phyloP scores from a whole-genome alignment of 2,113 vertebrate genomes.

The Tursiops truncatus region DNA sequence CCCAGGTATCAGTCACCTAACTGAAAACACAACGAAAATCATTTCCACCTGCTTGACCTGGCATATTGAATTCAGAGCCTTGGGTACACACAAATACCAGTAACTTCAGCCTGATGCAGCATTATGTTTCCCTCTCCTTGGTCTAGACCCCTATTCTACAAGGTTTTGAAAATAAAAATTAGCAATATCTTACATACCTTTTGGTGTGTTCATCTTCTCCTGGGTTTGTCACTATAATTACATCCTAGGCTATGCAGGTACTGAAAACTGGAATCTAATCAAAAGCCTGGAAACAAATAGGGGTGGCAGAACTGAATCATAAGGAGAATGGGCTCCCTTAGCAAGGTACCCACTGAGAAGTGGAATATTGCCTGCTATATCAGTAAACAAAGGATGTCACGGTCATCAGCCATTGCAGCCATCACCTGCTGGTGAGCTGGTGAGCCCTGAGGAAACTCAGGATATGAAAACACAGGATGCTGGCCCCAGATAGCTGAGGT shows the following conservation, averaged over 20 bases:
- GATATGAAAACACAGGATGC: neutral
- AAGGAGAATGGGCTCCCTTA: neutral
- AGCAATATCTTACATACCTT: neutral
- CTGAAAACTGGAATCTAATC: neutral
- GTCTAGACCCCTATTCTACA: neutral
- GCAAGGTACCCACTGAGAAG: neutral
- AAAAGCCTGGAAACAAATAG: neutral
- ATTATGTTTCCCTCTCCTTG: neutral
- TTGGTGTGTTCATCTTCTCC: neutral
- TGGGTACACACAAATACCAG: neutral
- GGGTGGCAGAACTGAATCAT: neutral
- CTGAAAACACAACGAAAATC: conserved; percentile 52
- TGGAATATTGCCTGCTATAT: neutral
- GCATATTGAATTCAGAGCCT: neutral
- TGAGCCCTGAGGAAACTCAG: neutral
- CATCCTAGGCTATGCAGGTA: neutral
- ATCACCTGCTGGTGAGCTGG: neutral
- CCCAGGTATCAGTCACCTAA: conserved; percentile 36
- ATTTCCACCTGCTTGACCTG: conserved; percentile 35
- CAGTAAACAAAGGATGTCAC: neutral
- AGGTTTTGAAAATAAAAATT: conserved; percentile 5
- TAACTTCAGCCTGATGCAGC: neutral
- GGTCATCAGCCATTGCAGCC: too few species aligned
- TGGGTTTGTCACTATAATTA: conserved; percentile 1
- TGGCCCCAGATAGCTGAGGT: neutral